Base-by-base conservation (phyloP, 2,797 vertebrate species). In the Holocentrus rufus region DNA sequence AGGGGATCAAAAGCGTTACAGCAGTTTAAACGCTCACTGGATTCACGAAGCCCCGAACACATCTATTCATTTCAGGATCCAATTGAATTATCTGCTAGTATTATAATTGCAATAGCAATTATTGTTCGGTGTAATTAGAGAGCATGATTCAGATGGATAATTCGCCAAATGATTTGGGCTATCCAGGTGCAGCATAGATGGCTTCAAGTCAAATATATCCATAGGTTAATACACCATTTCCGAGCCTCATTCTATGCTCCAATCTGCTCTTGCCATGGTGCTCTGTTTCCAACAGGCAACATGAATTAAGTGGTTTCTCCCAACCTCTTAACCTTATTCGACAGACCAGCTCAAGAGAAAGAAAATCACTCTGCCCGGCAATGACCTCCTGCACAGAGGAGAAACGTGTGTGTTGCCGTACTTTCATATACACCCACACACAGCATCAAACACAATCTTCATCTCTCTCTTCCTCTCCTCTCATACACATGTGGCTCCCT, bases 91-190 rank as follows among this genome's bases (percentile, higher is more conserved):
- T 59, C 20, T 20, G 71, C 67, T 77, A 15, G 61, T 60, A 44
- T 15, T 50, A 84, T 84, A 66, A 84, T 53, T 79, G 58, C 56
- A 69, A 17, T 7, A 18, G 55, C 64, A 69, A 88, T 82, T 79
- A 85, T 54, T 2, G 0, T 68, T 79, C 62, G 65, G 56, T 64
- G 76, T 79, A 85, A 84, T 87, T 84, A 84, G 46, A 56, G 64
- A 30, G 57, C 54, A 42, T 13, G 66, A 76, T 80, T 81, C 56
- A 67, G 57, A 68, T 15, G 57, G 65, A 74, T 73, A 56, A 57
- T 34, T 79, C 65, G 10, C 56, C 66, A 65, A 57, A 69, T 70
- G 47, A 82, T 31, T 27, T n/a, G 36, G 60, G 52, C 9, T 17
- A 22, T 58, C 31, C 20, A 31, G 64, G 31, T 23, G 46, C 50